A percentile compares a stretch with the other conserved stretches of the same genome.
These are phyloP conservation scores for Calyptommatus sinebrachiatus DNA, from an alignment of 2,113 vertebrate genomes.

Conservation along the genomic window DNA sequence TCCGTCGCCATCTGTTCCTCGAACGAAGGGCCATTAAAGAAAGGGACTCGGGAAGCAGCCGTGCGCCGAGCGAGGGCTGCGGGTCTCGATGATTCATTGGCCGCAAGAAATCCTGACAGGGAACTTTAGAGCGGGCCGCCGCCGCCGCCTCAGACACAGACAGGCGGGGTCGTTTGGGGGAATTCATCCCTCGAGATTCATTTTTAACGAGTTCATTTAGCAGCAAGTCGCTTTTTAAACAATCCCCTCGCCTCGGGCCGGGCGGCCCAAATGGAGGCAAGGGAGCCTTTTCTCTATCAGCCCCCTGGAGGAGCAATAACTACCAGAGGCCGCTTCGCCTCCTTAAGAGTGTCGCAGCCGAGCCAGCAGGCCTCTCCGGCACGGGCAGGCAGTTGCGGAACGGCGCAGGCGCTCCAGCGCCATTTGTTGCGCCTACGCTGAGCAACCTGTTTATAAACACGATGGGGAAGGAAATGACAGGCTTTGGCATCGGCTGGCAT, in stretches of 20 bases:
- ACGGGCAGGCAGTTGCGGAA: background rate
- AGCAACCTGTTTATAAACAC: constrained; percentile 10
- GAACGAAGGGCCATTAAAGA: background rate
- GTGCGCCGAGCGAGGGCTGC: constrained; percentile 4
- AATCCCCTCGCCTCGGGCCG: background rate
- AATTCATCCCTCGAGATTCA: background rate
- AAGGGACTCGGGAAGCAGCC: background rate
- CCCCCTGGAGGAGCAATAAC: too few relatives aligned
- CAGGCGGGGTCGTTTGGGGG: rapidly evolving
- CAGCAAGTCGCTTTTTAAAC: constrained; percentile 26
- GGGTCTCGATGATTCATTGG: background rate
- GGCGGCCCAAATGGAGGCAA: background rate
- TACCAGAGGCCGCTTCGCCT: too few relatives aligned
- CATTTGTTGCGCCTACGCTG: background rate
- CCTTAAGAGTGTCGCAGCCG: background rate
- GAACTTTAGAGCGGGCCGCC: rapidly evolving
- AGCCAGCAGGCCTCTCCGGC: background rate
- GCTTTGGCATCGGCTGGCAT: background rate
- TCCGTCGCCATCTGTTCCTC: constrained; percentile 56
- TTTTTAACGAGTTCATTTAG: constrained; percentile 32
- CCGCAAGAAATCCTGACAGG: background rate
- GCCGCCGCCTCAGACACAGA: background rate
- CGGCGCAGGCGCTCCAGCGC: too few relatives aligned
- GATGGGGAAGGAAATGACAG: background rate
- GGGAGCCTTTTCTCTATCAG: background rate